Evolutionary conservation across 2,888 invertebrate genomes (phyloP).

Genomic region (Stenichneumon culpator): DNA sequence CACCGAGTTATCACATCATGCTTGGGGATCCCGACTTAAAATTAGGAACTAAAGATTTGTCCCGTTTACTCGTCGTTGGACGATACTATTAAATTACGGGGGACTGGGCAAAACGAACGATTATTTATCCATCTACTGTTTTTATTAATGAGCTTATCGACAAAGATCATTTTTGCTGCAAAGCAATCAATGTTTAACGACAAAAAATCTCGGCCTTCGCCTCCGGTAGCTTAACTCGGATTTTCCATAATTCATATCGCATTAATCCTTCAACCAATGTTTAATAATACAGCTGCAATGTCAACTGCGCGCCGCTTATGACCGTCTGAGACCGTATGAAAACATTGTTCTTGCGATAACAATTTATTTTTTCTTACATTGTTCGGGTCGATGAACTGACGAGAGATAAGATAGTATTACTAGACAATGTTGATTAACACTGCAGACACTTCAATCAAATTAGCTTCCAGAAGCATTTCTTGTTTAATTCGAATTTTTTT

Average conservation of each 20-base stretch:
- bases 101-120: background rate
- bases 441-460: background rate
- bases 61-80: background rate
- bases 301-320: background rate
- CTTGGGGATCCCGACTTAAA: background rate
- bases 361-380: background rate
- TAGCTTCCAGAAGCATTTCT: background rate
- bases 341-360: conserved; percentile 24
- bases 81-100: no score
- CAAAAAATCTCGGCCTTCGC: background rate
- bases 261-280: background rate
- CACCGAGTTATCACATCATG: background rate
- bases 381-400: conserved; percentile 1
- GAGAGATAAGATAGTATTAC: conserved; percentile 14
- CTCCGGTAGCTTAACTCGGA: background rate
- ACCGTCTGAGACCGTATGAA: conserved; percentile 4
- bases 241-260: background rate
- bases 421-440: background rate
- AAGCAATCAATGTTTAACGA: background rate
- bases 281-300: background rate
- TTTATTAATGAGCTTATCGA: background rate
- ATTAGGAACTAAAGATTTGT: background rate
- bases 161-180: background rate
- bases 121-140: background rate
- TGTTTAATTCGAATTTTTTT: conserved; percentile 38